phyloP scores from a whole-genome alignment of 2,888 invertebrate genomes.

The Cyclophora punctaria region DNA sequence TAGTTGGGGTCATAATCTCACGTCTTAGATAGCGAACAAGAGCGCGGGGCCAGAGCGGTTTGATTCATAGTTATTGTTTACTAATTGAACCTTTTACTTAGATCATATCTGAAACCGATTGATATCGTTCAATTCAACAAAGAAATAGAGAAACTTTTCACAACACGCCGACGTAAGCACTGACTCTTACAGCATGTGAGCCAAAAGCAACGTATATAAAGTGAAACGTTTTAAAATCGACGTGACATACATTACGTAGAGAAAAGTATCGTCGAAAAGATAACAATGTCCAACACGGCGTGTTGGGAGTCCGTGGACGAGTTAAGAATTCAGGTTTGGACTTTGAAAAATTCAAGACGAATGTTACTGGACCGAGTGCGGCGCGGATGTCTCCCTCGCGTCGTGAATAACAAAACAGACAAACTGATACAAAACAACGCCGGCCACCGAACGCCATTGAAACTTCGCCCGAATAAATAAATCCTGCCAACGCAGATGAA shows the following conservation, averaged over 20 bases:
- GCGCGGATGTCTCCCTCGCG: slow-evolving; percentile 21
- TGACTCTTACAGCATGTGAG: too few species aligned
- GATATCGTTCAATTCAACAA: too few species aligned
- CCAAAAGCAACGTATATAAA: too few species aligned
- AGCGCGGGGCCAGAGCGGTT: slow-evolving; percentile 15
- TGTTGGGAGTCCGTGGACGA: slow-evolving; percentile 5
- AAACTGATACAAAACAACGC: slow-evolving; percentile 25
- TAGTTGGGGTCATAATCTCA: slow-evolving; percentile 58
- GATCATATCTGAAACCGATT: too few species aligned
- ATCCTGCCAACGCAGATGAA: slow-evolving; percentile 30
- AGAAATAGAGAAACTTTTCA: too few species aligned
- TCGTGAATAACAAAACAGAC: slow-evolving; percentile 29
- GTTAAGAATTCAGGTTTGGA: slow-evolving; percentile 20
- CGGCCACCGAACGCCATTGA: slow-evolving; percentile 18
- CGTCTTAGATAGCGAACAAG: slow-evolving; percentile 38
- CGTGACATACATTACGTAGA: neutral
- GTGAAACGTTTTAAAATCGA: slow-evolving; percentile 6
- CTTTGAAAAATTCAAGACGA: slow-evolving; percentile 27
- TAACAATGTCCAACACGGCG: too few species aligned
- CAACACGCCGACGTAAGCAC: too few species aligned
- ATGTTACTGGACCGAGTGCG: slow-evolving; percentile 21
- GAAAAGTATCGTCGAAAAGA: slow-evolving; percentile 4
- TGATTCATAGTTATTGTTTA: slow-evolving; percentile 23
- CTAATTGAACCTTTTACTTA: slow-evolving; percentile 22
- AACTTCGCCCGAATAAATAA: slow-evolving; percentile 25